These are phyloP conservation scores for Indicator indicator DNA, from an alignment of 2,113 vertebrate genomes.

Conservation along the genomic window DNA sequence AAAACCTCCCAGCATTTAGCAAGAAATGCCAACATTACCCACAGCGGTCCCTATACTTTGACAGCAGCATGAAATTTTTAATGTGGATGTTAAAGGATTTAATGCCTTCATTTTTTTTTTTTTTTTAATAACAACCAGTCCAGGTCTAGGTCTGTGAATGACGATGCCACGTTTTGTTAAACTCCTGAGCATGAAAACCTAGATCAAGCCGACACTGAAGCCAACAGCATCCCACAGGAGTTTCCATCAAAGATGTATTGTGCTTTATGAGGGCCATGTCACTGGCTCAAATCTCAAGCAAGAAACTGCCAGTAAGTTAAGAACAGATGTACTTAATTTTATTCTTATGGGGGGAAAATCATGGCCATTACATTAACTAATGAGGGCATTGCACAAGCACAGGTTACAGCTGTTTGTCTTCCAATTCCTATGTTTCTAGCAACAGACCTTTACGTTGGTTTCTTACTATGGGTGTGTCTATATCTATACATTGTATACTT, in stretches of 20 bases:
- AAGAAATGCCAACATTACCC: neutral
- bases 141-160: neutral
- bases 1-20: neutral
- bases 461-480: neutral
- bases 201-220: neutral
- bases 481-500: neutral
- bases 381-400: neutral
- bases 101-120: neutral
- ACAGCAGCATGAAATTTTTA: neutral
- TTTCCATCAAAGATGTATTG: slow-evolving; percentile 53
- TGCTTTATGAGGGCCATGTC: slow-evolving; percentile 22
- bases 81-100: neutral
- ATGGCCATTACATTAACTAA: slow-evolving; percentile 13
- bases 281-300: slow-evolving; percentile 46
- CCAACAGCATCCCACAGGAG: slow-evolving; percentile 42
- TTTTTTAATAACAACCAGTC: neutral
- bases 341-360: slow-evolving; percentile 14
- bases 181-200: slow-evolving; percentile 21
- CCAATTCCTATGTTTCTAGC: neutral
- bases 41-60: neutral
- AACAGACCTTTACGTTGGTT: neutral
- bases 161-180: slow-evolving; percentile 40
- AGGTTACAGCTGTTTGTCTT: neutral
- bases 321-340: slow-evolving; percentile 63
- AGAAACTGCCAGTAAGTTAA: slow-evolving; percentile 56